Evolutionary conservation across 2,113 vertebrate species (phyloP).

Genomic region (Nestor notabilis): DNA sequence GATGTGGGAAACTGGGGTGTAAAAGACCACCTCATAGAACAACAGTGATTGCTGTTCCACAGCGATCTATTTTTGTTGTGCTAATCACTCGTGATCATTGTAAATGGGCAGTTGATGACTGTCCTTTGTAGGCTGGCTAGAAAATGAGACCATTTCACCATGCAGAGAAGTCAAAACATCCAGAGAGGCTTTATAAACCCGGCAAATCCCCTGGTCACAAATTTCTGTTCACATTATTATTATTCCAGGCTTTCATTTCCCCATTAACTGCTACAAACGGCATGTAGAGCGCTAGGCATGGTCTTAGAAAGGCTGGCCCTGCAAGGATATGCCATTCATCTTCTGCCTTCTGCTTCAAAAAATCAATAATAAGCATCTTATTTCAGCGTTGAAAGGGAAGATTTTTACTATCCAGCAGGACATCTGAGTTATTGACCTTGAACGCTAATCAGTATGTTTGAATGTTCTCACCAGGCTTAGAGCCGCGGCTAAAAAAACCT

Average conservation of each 20-base stretch:
- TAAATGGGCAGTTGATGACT: background rate
- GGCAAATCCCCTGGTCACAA: background rate
- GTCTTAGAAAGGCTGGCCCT: background rate
- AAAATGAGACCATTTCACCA: background rate
- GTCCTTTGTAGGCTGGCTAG: background rate
- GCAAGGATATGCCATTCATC: background rate
- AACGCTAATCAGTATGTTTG: background rate
- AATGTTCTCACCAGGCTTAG: background rate
- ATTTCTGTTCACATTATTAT: background rate
- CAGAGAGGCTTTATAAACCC: background rate
- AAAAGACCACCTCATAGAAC: background rate
- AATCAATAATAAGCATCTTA: conserved; percentile 41
- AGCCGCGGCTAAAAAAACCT: background rate
- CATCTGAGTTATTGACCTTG: conserved; percentile 55
- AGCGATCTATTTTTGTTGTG: background rate
- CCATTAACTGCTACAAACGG: background rate
- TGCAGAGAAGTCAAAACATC: background rate
- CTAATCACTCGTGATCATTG: background rate
- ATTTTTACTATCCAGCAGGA: conserved; percentile 16
- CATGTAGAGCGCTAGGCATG: background rate
- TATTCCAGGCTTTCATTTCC: conserved; percentile 3
- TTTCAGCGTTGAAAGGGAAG: conserved; percentile 28
- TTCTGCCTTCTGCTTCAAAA: background rate
- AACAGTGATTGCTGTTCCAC: background rate
- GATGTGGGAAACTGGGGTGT: background rate